These are phyloP conservation scores for Arbacia lixula DNA, from an alignment of 53 echinoderm and acorn worm species.

Conservation along the genomic window DNA sequence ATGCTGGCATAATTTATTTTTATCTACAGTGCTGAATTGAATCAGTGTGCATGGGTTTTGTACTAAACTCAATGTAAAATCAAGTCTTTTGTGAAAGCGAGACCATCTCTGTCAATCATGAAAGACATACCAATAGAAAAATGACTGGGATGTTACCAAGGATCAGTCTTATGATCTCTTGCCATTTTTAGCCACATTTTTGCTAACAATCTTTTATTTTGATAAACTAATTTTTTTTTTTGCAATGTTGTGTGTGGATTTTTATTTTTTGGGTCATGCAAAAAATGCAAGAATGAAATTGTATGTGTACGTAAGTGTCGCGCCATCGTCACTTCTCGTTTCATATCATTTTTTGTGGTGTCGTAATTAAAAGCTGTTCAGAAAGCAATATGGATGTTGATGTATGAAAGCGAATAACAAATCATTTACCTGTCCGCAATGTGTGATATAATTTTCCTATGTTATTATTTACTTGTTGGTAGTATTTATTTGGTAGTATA, in stretches of 20 bases:
- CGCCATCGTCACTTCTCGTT: background rate
- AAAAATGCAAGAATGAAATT: background rate
- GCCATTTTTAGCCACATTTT: conserved; percentile 9
- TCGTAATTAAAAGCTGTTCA: background rate
- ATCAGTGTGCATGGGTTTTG: background rate
- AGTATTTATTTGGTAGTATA: too few relatives aligned
- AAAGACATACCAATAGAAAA: too few relatives aligned
- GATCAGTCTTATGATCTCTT: conserved; percentile 19
- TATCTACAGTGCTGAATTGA: background rate
- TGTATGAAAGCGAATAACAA: too few relatives aligned
- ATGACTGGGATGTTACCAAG: background rate
- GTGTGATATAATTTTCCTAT: too few relatives aligned
- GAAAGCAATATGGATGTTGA: conserved; percentile 38
- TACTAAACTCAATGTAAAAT: too few relatives aligned
- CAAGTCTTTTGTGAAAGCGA: too few relatives aligned
- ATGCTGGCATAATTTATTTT: background rate
- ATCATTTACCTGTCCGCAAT: too few relatives aligned
- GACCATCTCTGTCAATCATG: too few relatives aligned
- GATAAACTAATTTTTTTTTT: background rate
- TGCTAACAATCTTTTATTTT: conserved; percentile 5
- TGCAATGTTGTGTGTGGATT: conserved; percentile 19
- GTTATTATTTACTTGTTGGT: too few relatives aligned
- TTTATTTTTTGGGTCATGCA: too few relatives aligned
- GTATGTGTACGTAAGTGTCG: background rate
- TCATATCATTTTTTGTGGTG: background rate